Evolutionary conservation across 2,113 vertebrate species (phyloP), one percentile per base, ranked within the genome.

Genomic region (Sisor rabdophorus): DNA sequence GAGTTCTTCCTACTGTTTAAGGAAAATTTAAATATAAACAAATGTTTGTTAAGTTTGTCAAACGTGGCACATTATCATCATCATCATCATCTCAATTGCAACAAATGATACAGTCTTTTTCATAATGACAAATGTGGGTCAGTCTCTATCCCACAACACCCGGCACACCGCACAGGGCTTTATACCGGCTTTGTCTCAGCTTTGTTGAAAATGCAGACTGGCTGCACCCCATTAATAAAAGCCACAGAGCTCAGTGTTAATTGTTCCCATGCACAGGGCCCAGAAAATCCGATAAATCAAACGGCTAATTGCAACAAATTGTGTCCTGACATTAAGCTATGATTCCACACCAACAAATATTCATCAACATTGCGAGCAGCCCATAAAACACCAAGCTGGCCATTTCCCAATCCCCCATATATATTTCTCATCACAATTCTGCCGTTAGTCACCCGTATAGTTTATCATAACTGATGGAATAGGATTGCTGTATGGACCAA

Each of bases 291-390:
- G 86, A 93, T 93, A 91, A 92, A 91, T 93, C 91, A 91, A 82
- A 63, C 53, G 60, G 76, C 90, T 92, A 92, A 92, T 91, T 91
- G 89, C 89, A 90, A 91, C 89, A 92, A 92, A 91, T 90, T 91
- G 89, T 89, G 73, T 86, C 82, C 88, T 89, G 89, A 93, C 89
- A 91, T 91, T 91, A 92, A 91, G 90, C 91, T 92, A 92, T 90
- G 89, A 92, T 92, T 91, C 85, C 73, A 83, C 88, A 90, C 88
- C 60, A 81, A 89, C 85, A 88, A 91, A 91, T 89, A 92, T 91
- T 91, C 88, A 92, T 91, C 91, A 91, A 90, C 87, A 90, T 88
- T 88, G 88, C 83, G 85, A 89, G 83, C 80, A 87, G 85, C 86
- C 82, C 88, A 89, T 90, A 91, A 91, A 91, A 88, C 87, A 90